Conservation (phyloP, 2,797 vertebrate species). For the Aphelocoma californica region DNA sequence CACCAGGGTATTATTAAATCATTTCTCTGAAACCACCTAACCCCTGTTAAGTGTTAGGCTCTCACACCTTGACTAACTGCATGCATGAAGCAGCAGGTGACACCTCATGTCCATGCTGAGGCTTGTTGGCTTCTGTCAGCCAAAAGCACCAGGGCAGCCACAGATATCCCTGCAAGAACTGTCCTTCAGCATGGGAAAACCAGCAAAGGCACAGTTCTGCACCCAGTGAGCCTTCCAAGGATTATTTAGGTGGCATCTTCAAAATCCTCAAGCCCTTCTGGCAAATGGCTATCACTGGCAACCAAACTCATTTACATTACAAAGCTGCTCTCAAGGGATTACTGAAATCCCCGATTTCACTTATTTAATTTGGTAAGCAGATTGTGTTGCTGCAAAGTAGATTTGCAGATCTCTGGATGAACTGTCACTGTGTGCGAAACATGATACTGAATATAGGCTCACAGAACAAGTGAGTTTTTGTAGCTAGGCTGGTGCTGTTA, state of each 20-base stretch:
- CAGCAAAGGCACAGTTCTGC: not conserved
- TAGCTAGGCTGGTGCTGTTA: slow-evolving; percentile 37
- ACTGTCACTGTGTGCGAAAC: not conserved
- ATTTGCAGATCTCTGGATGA: slow-evolving; percentile 10
- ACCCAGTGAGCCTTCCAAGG: not conserved
- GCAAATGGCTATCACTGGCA: not conserved
- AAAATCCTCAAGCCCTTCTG: not conserved
- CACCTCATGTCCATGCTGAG: not conserved
- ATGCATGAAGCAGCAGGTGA: not conserved
- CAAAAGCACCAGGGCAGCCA: not conserved
- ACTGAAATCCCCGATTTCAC: not conserved
- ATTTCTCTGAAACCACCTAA: not conserved
- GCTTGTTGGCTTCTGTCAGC: not conserved
- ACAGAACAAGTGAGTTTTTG: not conserved
- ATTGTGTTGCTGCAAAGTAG: not conserved
- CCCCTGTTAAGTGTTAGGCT: not conserved
- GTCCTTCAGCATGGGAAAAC: not conserved
- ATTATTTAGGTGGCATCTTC: not conserved
- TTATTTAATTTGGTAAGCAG: slow-evolving; percentile 37
- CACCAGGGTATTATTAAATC: not conserved
- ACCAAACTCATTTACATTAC: not conserved
- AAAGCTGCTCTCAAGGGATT: slow-evolving; percentile 26
- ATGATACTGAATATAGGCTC: not conserved
- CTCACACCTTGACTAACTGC: not conserved
- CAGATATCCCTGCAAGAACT: not conserved